Evolutionary conservation across 1,140 invertebrate species (phyloP).

Genomic region (Sycophaga agraensis): DNA sequence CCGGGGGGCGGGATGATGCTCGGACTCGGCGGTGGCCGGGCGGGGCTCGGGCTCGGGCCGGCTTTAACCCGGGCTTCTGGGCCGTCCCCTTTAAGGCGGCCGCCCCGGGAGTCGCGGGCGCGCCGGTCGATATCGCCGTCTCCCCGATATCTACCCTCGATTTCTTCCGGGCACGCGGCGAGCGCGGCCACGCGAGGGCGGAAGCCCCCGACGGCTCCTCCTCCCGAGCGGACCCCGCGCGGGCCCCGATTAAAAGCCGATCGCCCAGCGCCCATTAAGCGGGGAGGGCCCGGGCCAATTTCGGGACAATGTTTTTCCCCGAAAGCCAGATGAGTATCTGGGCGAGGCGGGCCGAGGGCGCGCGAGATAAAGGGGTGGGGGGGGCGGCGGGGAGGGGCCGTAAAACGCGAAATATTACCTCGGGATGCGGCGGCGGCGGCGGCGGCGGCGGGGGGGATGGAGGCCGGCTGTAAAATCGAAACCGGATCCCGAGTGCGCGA

Average conservation of each 20-base stretch:
- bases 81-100: conserved; percentile 43
- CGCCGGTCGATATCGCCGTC: conserved; percentile 49
- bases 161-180: background rate
- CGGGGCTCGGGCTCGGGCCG: background rate
- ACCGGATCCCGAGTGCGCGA: conserved; percentile 44
- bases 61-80: conserved; percentile 25
- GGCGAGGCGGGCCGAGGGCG: conserved; percentile 17
- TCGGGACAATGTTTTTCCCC: conserved; percentile 26
- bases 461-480: conserved; percentile 45
- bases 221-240: too few relatives aligned
- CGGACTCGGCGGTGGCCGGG: too few relatives aligned
- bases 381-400: conserved; percentile 18
- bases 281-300: background rate
- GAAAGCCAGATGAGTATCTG: conserved; percentile 25
- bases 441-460: background rate
- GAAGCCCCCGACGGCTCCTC: background rate
- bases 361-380: conserved; percentile 20
- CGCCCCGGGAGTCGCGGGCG: conserved; percentile 28
- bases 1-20: too few relatives aligned
- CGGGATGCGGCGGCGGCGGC: conserved; percentile 27
- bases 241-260: conserved; percentile 22
- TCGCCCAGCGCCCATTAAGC: background rate
- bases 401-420: conserved; percentile 47
- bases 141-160: conserved; percentile 33
- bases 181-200: background rate